Conservation (phyloP, 2,113 vertebrate genomes). For the Vidua macroura region DNA sequence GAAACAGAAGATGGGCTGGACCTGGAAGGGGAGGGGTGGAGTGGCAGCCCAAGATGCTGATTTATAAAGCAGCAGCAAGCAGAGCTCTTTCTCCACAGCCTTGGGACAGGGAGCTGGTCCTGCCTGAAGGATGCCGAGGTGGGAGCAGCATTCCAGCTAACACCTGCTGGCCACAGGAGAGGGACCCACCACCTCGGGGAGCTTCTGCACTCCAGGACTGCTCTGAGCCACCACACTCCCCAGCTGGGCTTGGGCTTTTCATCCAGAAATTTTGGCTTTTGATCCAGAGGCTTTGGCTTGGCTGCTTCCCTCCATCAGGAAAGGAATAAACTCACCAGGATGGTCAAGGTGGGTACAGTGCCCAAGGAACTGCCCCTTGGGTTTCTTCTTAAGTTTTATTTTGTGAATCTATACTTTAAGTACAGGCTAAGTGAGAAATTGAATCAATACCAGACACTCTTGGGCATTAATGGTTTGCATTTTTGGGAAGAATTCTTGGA, state of each 20-base stretch:
- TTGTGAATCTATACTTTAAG: background rate
- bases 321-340: conserved; percentile 26
- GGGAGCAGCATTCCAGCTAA: conserved; percentile 62
- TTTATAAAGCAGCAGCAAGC: conserved; percentile 64
- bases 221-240: background rate
- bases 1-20: conserved; percentile 69
- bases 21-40: conserved; percentile 60
- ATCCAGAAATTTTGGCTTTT: background rate
- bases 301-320: background rate
- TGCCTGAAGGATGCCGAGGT: conserved; percentile 61
- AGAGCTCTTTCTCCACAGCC: conserved; percentile 48
- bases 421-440: background rate
- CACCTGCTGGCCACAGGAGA: conserved; percentile 3
- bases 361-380: background rate
- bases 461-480: background rate
- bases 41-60: conserved; percentile 53
- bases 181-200: conserved; percentile 5
- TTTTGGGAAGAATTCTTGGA: background rate
- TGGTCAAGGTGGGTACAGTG: conserved; percentile 59
- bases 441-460: background rate
- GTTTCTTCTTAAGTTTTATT: background rate
- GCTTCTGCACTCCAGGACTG: background rate
- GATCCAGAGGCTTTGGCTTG: background rate
- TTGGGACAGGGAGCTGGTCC: conserved; percentile 32
- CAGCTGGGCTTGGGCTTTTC: background rate